Evolutionary conservation across 2,888 invertebrate genomes (phyloP).

Genomic region (Limnephilus rhombicus): DNA sequence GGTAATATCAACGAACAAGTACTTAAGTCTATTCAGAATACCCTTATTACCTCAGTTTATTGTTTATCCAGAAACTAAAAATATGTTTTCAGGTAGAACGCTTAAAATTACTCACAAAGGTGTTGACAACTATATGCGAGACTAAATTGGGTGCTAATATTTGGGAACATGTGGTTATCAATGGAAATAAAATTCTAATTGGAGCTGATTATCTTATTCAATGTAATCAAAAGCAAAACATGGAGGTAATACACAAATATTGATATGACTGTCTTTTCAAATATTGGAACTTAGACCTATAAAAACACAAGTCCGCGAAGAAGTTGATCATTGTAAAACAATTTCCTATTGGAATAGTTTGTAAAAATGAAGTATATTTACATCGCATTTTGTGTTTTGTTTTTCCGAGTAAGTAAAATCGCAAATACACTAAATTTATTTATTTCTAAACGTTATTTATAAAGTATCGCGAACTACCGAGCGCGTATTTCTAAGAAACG

Average conservation of each 20-base stretch:
- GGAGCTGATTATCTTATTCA: neutral
- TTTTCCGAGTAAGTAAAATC: neutral
- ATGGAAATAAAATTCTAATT: neutral
- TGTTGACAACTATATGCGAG: neutral
- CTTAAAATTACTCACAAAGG: neutral
- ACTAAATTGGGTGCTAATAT: neutral
- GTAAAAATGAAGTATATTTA: neutral
- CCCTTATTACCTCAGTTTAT: neutral
- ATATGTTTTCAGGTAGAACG: neutral
- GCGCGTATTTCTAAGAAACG: neutral
- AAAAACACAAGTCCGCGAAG: neutral
- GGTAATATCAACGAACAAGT: neutral
- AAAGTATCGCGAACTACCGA: neutral
- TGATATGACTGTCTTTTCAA: neutral
- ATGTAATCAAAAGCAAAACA: neutral
- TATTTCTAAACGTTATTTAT: neutral
- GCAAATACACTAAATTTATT: neutral
- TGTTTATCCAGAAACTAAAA: neutral
- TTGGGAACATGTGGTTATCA: neutral
- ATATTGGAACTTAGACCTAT: neutral
- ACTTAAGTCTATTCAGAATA: neutral
- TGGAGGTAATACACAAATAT: neutral
- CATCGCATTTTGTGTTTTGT: neutral
- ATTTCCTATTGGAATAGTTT: neutral
- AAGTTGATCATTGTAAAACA: neutral